Conservation (phyloP, 2,888 invertebrate species). For the Agrilus biguttatus region DNA sequence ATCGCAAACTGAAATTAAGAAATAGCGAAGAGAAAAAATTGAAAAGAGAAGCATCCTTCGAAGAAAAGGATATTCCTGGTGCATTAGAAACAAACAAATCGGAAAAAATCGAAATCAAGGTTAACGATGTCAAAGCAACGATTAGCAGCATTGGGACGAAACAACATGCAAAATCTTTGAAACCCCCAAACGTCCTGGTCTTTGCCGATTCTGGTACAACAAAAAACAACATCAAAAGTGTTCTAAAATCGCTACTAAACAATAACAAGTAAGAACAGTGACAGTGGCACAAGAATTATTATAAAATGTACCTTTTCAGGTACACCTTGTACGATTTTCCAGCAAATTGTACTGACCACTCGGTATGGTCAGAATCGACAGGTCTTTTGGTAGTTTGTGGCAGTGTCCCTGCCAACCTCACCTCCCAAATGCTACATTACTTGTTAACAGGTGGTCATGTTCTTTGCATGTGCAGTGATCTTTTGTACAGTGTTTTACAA, state of each 20-base stretch:
- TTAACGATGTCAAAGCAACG: not conserved
- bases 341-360: constrained; percentile 14
- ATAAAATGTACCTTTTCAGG: constrained; percentile 23
- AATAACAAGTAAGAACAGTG: constrained; percentile 45
- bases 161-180: constrained; percentile 25
- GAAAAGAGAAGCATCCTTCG: constrained; percentile 6
- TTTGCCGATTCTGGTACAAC: constrained; percentile 66
- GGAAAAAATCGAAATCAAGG: constrained; percentile 6
- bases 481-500: constrained; percentile 61
- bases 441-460: constrained; percentile 60
- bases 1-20: constrained; percentile 5
- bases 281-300: not conserved
- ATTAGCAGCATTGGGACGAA: not conserved
- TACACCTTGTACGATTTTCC: constrained; percentile 50
- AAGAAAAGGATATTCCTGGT: constrained; percentile 5
- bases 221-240: constrained; percentile 57
- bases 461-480: constrained; percentile 67
- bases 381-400: constrained; percentile 64
- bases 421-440: constrained; percentile 54
- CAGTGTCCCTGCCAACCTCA: constrained; percentile 48
- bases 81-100: constrained; percentile 8
- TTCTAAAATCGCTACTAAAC: constrained; percentile 53
- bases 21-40: constrained; percentile 2
- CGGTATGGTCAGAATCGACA: constrained; percentile 23
- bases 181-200: constrained; percentile 69